Percentiles rank a stretch among this genome's conserved stretches.
Conservation (phyloP, 1,140 invertebrate species). For the Apis mellifera region DNA sequence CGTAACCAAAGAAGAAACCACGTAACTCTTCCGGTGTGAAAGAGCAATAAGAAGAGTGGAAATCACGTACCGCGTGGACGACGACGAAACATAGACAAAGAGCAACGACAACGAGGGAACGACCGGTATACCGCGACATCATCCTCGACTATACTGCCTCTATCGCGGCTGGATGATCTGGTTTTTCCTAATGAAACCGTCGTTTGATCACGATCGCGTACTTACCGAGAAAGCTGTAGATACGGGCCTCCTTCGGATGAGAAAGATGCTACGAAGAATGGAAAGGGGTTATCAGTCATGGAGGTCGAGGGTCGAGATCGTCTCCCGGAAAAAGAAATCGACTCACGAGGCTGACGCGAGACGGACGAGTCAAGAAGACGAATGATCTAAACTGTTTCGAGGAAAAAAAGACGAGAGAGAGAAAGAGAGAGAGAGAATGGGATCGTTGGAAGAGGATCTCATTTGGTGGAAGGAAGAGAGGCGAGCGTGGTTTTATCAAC, state of each 20-base stretch:
- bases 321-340: neutral
- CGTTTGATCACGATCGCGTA: neutral
- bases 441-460: neutral
- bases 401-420: neutral
- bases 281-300: constrained; percentile 48
- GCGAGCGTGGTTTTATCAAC: constrained; percentile 3
- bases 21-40: neutral
- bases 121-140: constrained; percentile 45
- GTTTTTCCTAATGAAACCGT: constrained; percentile 32
- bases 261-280: constrained; percentile 38
- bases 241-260: constrained; percentile 13
- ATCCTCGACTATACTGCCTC: constrained; percentile 58
- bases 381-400: neutral
- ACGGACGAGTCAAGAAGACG: neutral
- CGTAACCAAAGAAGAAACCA: too few species aligned
- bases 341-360: neutral
- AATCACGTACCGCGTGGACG: constrained; percentile 57
- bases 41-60: neutral
- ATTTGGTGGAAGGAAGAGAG: neutral
- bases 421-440: neutral
- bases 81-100: constrained; percentile 2
- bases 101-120: constrained; percentile 27
- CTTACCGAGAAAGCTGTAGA: constrained; percentile 34
- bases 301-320: constrained; percentile 41
- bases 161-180: constrained; percentile 46